Evolutionary conservation across 2,888 invertebrate species (phyloP).

Genomic region (Heliconius aoede): DNA sequence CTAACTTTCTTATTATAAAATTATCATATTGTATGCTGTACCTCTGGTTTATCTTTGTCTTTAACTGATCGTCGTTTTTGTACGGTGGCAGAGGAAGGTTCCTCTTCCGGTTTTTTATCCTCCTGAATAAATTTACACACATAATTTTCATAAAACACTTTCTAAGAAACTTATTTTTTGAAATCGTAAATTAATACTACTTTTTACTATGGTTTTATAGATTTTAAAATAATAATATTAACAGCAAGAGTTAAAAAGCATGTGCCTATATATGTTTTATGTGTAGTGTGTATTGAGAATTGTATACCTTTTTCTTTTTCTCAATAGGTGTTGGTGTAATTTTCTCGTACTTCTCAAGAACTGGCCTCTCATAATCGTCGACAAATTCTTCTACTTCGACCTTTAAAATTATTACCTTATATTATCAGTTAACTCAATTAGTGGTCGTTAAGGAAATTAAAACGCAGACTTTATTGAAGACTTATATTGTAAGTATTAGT

Average conservation of each 20-base stretch:
- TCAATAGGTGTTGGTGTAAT: slow-evolving; percentile 77
- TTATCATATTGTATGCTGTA: slow-evolving; percentile 10
- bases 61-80: slow-evolving; percentile 75
- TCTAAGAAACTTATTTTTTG: not conserved
- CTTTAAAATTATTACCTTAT: slow-evolving; percentile 56
- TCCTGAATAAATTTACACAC: slow-evolving; percentile 49
- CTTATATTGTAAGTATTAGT: not conserved
- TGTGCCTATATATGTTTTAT: not conserved
- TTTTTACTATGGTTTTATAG: not conserved
- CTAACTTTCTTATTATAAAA: not conserved
- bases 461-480: not conserved
- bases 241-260: not conserved
- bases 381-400: slow-evolving; percentile 77
- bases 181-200: not conserved
- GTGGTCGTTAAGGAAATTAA: not conserved
- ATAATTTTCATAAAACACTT: not conserved
- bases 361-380: slow-evolving; percentile 90
- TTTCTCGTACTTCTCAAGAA: slow-evolving; percentile 88
- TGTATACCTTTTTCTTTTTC: slow-evolving; percentile 80
- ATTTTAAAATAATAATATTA: not conserved
- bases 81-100: slow-evolving; percentile 65
- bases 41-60: slow-evolving; percentile 67
- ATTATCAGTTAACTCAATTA: not conserved
- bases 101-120: slow-evolving; percentile 52
- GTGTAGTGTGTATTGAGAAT: slow-evolving; percentile 11